Evolutionary conservation across 2,113 vertebrate genomes (phyloP), one percentile per base, ranked within the genome.

Genomic region (Cygnus atratus): DNA sequence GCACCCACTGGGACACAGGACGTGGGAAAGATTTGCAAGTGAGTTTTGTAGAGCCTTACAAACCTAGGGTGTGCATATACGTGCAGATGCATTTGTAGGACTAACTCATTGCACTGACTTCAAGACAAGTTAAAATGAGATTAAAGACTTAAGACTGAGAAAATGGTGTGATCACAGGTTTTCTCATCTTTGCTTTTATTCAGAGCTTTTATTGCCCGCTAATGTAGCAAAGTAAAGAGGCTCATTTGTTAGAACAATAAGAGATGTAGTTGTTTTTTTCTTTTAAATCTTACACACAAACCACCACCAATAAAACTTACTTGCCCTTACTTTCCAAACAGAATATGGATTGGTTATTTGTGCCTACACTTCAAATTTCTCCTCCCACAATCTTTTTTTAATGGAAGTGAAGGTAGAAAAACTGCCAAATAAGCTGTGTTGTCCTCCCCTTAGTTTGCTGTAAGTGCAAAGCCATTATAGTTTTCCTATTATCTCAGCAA

Each of bases 401-500:
- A 87, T 70, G 43, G 54, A 90, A 80, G 37, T 18, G 25, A 83
- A 88, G 18, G 16, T 46, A 72, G 62, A 83, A 85, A 94, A 93
- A 24, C 20, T 86, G 37, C 39, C 33, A 94, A 71, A 87, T 72
- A 90, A 86, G 3, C 26, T 73, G 5, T 71, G 43, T 55, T 78
- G 44, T 50, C 26, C 37, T 80, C 50, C 22, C 62, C 50, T 85
- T 83, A 88, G 52, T 71, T 61, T 92, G 33, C 63, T 84, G 10
- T 62, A 79, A 90, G 61, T 78, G 48, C 24, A 80, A 97, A 87
- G 31, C 58, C 80, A 66, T 93, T 95, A 88, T 4, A 92, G 71
- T 28, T 71, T 94, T 95, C 59, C 55, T 93, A 28, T 93, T 92
- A 78, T 81, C 71, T 87, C 90, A 96, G 87, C 74, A 95, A 77